Conservation (phyloP, 1,140 invertebrate species). For the Elymnias hypermnestra region DNA sequence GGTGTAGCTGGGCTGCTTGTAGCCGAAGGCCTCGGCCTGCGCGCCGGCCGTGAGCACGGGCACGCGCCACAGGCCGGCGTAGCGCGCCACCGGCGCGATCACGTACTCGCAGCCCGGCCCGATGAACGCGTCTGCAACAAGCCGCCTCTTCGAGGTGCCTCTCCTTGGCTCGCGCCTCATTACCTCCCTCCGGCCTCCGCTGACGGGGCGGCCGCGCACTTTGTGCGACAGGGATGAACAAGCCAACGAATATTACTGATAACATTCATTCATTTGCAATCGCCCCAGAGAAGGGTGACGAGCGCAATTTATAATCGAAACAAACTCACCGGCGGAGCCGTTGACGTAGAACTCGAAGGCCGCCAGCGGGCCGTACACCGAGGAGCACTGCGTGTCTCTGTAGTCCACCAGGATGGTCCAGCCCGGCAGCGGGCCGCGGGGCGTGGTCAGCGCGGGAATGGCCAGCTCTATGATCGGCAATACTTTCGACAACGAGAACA, state of each 20-base stretch:
- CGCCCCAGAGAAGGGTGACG: too few species aligned
- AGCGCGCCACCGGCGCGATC: slow-evolving; percentile 91
- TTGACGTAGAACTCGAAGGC: slow-evolving; percentile 88
- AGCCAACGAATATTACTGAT: too few species aligned
- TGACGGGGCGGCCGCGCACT: too few species aligned
- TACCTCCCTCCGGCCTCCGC: too few species aligned
- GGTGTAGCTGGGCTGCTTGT: slow-evolving; percentile 82
- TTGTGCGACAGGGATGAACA: neutral
- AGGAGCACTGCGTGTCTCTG: slow-evolving; percentile 87
- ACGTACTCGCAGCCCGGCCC: slow-evolving; percentile 95
- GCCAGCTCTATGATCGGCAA: slow-evolving; percentile 86
- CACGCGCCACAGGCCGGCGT: slow-evolving; percentile 91
- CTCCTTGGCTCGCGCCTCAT: too few species aligned
- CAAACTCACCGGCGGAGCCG: slow-evolving; percentile 78
- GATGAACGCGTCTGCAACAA: slow-evolving; percentile 86
- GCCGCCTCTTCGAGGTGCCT: too few species aligned
- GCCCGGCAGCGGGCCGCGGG: slow-evolving; percentile 78
- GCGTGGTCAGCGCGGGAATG: slow-evolving; percentile 78
- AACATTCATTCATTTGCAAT: too few species aligned
- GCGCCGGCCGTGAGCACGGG: slow-evolving; percentile 91
- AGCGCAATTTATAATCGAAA: neutral
- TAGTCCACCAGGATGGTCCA: slow-evolving; percentile 82
- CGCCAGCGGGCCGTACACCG: slow-evolving; percentile 84
- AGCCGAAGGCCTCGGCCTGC: slow-evolving; percentile 86
- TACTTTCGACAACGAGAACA: slow-evolving; percentile 82